Percentiles rank a stretch among this genome's conserved stretches.
Evolutionary conservation across 2,888 invertebrate genomes (phyloP).

Genomic region (Mythimna albipuncta): DNA sequence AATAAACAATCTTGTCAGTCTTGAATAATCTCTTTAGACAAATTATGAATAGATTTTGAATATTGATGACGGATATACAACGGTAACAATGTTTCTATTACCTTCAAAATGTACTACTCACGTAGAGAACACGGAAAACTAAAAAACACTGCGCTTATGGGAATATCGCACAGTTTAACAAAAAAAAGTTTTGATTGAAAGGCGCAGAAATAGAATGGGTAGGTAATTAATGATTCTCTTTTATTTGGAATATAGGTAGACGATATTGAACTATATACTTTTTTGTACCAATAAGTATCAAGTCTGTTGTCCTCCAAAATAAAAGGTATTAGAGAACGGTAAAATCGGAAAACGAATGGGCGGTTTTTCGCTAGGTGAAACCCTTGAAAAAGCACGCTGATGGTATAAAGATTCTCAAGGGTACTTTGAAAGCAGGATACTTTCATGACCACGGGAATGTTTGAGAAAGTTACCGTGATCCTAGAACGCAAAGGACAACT

Average conservation of each 20-base stretch:
- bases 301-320: constrained; percentile 3
- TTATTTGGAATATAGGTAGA: too few species aligned
- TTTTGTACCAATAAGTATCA: background rate
- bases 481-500: too few species aligned
- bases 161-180: background rate
- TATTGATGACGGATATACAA: constrained; percentile 36
- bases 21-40: constrained; percentile 42
- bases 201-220: background rate
- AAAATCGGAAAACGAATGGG: too few species aligned
- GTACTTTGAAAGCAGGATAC: too few species aligned
- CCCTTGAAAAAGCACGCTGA: too few species aligned
- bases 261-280: background rate
- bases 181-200: background rate
- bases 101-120: constrained; percentile 3
- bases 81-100: constrained; percentile 25
- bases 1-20: constrained; percentile 51
- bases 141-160: constrained; percentile 2
- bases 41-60: constrained; percentile 48
- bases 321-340: background rate
- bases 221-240: background rate
- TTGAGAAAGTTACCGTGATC: too few species aligned
- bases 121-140: constrained; percentile 9
- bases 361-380: too few species aligned
- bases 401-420: too few species aligned
- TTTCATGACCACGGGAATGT: too few species aligned